Evolutionary conservation across 1,140 invertebrate genomes (phyloP).

Genomic region (Rhagoletis pomonella): DNA sequence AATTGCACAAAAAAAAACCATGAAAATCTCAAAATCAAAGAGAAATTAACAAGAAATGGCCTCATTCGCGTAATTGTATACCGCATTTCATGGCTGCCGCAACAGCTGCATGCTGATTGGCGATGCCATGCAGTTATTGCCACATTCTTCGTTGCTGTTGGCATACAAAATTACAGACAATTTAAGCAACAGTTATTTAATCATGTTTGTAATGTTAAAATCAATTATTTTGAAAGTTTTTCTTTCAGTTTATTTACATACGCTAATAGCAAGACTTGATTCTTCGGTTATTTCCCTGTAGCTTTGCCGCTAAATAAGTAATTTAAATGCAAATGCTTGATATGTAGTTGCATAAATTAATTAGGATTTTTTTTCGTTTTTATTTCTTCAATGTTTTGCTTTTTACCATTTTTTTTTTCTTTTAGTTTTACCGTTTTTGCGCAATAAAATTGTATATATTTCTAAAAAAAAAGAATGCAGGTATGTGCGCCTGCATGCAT

Average conservation of each 20-base stretch:
- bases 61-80: no score
- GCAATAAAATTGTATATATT: no score
- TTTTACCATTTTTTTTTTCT: neutral
- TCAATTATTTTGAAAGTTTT: neutral
- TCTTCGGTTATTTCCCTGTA: neutral
- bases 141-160: neutral
- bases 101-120: no score
- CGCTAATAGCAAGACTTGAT: neutral
- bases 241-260: neutral
- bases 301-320: neutral
- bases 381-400: neutral
- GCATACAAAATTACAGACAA: neutral
- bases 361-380: neutral
- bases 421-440: neutral
- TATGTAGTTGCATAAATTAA: neutral
- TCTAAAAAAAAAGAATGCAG: no score
- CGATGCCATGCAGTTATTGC: no score
- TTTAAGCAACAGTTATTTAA: constrained; percentile 22
- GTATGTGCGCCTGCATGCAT: no score
- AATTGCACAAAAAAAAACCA: no score
- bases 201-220: neutral
- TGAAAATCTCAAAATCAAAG: no score
- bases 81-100: no score
- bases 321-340: neutral
- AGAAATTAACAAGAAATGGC: no score